phyloP scores from a whole-genome alignment of 1,140 invertebrate species.

The Muscidifurax raptorellus region DNA sequence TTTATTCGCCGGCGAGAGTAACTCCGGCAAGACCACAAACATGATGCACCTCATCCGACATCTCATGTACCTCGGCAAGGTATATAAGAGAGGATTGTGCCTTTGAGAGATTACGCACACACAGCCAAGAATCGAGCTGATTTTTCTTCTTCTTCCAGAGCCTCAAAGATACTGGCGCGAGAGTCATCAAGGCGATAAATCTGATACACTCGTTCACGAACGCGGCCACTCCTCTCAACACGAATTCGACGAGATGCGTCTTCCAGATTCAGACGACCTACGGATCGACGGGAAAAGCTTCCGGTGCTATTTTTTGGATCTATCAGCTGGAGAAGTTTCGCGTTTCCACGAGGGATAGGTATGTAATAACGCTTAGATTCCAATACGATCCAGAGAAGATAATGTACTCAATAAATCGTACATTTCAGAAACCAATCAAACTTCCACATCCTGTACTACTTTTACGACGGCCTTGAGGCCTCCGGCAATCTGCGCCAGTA shows the following conservation, averaged over 20 bases:
- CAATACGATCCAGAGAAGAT: too few species aligned
- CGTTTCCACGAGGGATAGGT: conserved; percentile 88
- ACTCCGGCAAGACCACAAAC: conserved; percentile 89
- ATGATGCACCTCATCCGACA: conserved; percentile 85
- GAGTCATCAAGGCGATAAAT: conserved; percentile 83
- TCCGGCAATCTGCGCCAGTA: conserved; percentile 80
- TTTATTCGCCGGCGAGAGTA: conserved; percentile 88
- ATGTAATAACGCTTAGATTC: too few species aligned
- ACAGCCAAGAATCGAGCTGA: too few species aligned
- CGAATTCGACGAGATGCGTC: conserved; percentile 89
- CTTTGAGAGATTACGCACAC: neutral
- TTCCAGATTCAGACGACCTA: conserved; percentile 91
- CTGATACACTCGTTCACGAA: conserved; percentile 89
- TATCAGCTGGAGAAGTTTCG: conserved; percentile 93
- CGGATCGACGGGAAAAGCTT: conserved; percentile 88
- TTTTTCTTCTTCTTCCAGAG: conserved; percentile 61
- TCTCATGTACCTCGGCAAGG: conserved; percentile 82
- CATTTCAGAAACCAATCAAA: conserved; percentile 85
- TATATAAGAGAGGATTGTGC: conserved; percentile 60
- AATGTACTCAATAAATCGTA: too few species aligned
- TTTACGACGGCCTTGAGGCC: conserved; percentile 87
- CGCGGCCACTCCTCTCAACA: conserved; percentile 89
- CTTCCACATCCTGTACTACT: conserved; percentile 93
- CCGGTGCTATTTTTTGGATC: conserved; percentile 89
- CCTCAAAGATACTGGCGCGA: conserved; percentile 79